Evolutionary conservation across 2,888 invertebrate species (phyloP).

Genomic region (Scaptomyza tumidula): DNA sequence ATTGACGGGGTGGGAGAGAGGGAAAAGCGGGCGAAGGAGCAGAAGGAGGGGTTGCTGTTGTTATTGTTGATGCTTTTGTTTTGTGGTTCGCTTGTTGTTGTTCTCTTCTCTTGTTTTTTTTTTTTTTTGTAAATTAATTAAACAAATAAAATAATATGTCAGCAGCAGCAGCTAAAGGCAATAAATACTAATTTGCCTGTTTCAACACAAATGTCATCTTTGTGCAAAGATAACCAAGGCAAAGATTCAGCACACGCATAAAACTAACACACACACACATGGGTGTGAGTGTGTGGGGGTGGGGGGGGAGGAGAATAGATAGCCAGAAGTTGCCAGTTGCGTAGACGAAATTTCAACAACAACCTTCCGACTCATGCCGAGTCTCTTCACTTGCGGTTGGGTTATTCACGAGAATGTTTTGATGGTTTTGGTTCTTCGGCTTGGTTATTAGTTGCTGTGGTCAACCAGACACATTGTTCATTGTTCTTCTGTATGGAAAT

Average conservation of each 20-base stretch:
- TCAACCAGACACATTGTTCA: constrained; percentile 33
- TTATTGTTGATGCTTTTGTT: constrained; percentile 52
- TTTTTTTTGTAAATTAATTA: constrained; percentile 75
- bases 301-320: neutral
- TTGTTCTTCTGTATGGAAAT: constrained; percentile 12
- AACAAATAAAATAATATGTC: constrained; percentile 80
- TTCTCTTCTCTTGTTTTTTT: constrained; percentile 9
- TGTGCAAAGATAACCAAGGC: constrained; percentile 62
- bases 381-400: constrained; percentile 21
- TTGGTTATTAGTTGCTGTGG: constrained; percentile 42
- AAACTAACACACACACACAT: no score
- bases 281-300: neutral
- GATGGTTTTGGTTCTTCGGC: constrained; percentile 15
- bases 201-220: constrained; percentile 77
- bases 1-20: neutral
- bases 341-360: neutral
- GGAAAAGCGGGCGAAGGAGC: no score
- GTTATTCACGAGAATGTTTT: constrained; percentile 13
- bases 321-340: neutral
- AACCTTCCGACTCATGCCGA: neutral
- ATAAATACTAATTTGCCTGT: constrained; percentile 77
- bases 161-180: constrained; percentile 67
- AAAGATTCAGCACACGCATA: constrained; percentile 3
- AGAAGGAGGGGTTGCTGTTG: neutral
- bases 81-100: constrained; percentile 45